These are phyloP conservation scores for Megalops atlanticus DNA, from an alignment of 2,113 vertebrate genomes.

Conservation along the genomic window DNA sequence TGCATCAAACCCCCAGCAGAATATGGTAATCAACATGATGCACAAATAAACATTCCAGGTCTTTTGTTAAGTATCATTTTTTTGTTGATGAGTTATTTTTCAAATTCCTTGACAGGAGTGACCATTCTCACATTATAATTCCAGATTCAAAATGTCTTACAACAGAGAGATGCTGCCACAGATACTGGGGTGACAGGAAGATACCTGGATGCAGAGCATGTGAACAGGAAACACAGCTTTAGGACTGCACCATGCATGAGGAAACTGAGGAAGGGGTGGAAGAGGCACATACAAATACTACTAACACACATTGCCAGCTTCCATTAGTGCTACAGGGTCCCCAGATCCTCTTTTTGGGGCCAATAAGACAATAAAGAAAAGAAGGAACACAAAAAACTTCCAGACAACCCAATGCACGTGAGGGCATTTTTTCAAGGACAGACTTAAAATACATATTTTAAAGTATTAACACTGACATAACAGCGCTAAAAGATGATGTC, in stretches of 20 bases:
- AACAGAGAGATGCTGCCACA: background rate
- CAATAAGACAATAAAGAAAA: background rate
- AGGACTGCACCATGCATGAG: background rate
- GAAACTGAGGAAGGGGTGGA: background rate
- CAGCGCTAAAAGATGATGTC: background rate
- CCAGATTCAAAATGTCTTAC: background rate
- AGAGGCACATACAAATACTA: background rate
- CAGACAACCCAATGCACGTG: background rate
- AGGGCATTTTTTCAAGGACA: background rate
- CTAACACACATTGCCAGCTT: background rate
- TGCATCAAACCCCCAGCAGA: too few species aligned
- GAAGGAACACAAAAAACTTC: background rate
- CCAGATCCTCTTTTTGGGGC: background rate
- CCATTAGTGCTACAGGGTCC: background rate
- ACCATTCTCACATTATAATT: background rate
- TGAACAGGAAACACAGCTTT: background rate
- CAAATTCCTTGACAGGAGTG: too few species aligned
- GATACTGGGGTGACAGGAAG: background rate
- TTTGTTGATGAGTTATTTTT: too few species aligned
- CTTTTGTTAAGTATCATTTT: too few species aligned
- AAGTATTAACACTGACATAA: background rate
- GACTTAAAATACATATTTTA: background rate
- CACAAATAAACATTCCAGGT: too few species aligned
- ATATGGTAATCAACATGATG: too few species aligned
- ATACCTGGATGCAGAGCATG: background rate